Evolutionary conservation across 1,140 invertebrate genomes (phyloP), one percentile per base, ranked within the genome.

Genomic region (Phocides pigmalion): DNA sequence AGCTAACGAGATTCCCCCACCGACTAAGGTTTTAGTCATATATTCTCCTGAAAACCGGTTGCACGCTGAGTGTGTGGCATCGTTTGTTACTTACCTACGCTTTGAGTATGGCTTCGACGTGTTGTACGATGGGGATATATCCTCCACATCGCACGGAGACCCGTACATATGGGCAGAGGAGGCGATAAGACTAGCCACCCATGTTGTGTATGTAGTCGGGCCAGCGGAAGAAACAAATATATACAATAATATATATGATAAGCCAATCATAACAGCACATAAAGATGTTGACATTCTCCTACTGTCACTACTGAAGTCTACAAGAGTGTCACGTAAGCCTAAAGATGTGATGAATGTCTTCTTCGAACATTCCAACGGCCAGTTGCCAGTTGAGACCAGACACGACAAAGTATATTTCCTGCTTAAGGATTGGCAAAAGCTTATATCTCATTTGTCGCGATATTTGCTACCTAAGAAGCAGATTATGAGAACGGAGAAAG

Each of bases 201-300:
- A 91, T n/a, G 56, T 89, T 0, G 59, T 91, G 4, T 89, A 89
- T 66, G 64, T 89, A 4, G 84, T 87, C 0, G 84, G 89, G 0
- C 87, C 89, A 0, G 66, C 82, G 0, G 81, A 85, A 28, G 72
- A 84, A 41, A 70, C 74, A 0, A 84, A 86, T 25, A 41, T 76
- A 0, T 88, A 84, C 74, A 81, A 79, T 46, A 89, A 79, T 35
- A 89, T 89, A n/a, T 90, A 89, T 19, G 86, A 89, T 14, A 81
- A 86, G 70, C 84, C 86, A 0, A 88, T 88, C 2, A 75, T 82
- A 61, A 80, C 68, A 8, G 72, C 83, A 0, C 81, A 87, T 22
- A 80, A 72, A 51, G 70, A 87, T 20, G 72, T 89, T 0, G 87
- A 89, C 35, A 56, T 44, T 0, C 61, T 89, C 0, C 66, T 87